Conservation (phyloP, 2,797 vertebrate genomes). For the Aselliscus stoliczkanus region DNA sequence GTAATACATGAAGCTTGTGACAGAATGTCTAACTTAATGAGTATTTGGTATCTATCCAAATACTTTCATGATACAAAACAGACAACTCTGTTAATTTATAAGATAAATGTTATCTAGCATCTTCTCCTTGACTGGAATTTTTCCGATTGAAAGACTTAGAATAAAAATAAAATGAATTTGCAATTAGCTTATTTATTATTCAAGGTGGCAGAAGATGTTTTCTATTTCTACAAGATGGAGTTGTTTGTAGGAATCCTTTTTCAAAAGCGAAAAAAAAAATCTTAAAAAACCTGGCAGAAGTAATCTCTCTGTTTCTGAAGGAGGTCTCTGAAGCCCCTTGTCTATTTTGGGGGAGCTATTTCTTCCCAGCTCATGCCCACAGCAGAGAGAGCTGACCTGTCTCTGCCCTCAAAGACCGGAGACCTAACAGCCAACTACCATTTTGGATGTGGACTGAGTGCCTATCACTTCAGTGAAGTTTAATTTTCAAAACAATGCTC, state of each 20-base stretch:
- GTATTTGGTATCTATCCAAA: background rate
- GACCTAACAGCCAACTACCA: background rate
- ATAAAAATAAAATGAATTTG: slow-evolving; percentile 36
- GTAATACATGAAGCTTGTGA: background rate
- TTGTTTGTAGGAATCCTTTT: slow-evolving; percentile 8
- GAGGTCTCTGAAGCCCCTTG: background rate
- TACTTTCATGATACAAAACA: background rate
- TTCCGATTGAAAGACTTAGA: slow-evolving; percentile 1
- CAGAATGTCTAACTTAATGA: background rate
- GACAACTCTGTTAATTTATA: background rate
- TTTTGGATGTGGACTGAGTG: background rate
- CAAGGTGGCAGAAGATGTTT: background rate
- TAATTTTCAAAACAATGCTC: background rate
- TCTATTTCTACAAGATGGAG: background rate
- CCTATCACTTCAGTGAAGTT: background rate
- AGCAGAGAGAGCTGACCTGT: background rate
- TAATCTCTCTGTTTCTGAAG: background rate
- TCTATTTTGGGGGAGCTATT: background rate
- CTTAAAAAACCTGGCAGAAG: background rate
- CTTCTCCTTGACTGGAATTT: background rate
- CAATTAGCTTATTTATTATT: slow-evolving; percentile 11
- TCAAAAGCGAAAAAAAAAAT: background rate
- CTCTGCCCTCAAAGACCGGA: background rate
- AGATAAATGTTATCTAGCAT: background rate
- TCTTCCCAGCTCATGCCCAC: background rate